Base-by-base conservation (phyloP, 2,888 invertebrate genomes). In the Aphodius sticticus region DNA sequence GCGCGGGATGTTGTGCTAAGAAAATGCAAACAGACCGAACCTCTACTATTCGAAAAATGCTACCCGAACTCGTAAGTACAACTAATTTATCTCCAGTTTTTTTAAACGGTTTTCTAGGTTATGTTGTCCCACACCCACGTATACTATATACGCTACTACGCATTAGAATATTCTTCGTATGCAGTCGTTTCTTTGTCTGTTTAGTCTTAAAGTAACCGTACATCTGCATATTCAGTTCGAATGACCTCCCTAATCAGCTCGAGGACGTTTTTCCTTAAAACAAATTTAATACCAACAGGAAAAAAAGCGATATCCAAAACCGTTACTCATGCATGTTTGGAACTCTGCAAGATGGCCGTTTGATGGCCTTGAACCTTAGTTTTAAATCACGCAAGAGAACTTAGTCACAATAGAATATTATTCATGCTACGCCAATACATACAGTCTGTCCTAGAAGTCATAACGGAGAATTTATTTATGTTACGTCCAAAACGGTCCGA, bases 1-100 rank as follows among this genome's bases (percentile, higher is more conserved):
- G 89, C 90, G n/a, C 87, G 86, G 81, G 90, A 91, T 80, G 87
- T 91, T 70, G 90, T 89, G 72, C 90, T 95, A 82, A 91, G 92
- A 86, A 92, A 92, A 89, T 96, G 95, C 88, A 90, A 90, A 82
- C 95, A 95, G 89, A 89, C 90, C 35, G 91, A 92, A 83, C 91
- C 93, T 71, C 85, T 93, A 82, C 88, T 89, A 80, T 95, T 95
- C 90, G 91, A 92, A 88, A 90, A 92, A 89, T 92, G 92, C 87
- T 95, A 94, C 89, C 91, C 93, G 82, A 90, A 92, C 85, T 88
- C 91, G 94, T 94, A 87, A 91, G 92, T 83, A 37, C 9, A 15
- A 4, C n/a, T 5, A 14, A 26, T 35, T 69, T 69, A 16, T 35
- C 2, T 12, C 12, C 16, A 14, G n/a, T 26, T 37, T 37, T 26